Conservation (phyloP, 2,888 invertebrate genomes). For the Drosophila picticornis region DNA sequence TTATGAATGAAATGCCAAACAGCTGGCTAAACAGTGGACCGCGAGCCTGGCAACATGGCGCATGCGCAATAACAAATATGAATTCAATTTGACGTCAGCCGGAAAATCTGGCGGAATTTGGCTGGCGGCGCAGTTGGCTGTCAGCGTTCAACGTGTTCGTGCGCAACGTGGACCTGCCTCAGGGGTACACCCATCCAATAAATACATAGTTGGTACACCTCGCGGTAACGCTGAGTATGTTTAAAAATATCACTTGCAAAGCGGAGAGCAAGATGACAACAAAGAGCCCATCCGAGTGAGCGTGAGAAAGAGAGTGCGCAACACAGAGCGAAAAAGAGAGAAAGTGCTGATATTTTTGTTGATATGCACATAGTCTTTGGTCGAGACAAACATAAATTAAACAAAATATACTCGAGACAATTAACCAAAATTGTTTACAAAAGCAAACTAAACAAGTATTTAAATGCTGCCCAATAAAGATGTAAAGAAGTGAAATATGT, state of each 20-base stretch:
- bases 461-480: not conserved
- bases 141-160: conserved; percentile 71
- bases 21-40: conserved; percentile 33
- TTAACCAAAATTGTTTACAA: conserved; percentile 31
- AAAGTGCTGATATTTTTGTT: conserved; percentile 44
- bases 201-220: not conserved
- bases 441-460: conserved; percentile 2
- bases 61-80: conserved; percentile 52
- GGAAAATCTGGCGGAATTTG: conserved; percentile 61
- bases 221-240: conserved; percentile 33
- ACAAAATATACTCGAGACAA: conserved; percentile 24
- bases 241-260: conserved; percentile 57
- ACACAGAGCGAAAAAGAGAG: conserved; percentile 6
- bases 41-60: conserved; percentile 62
- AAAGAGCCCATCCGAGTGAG: conserved; percentile 12
- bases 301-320: conserved; percentile 4
- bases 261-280: conserved; percentile 36
- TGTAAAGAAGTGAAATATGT: not conserved
- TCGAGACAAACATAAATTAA: conserved; percentile 14
- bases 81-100: conserved; percentile 41
- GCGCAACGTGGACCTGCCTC: conserved; percentile 51
- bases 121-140: conserved; percentile 73
- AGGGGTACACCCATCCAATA: conserved; percentile 6
- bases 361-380: conserved; percentile 13
- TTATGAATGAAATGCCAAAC: conserved; percentile 67